Conservation (phyloP, 1,140 invertebrate genomes). For the Rhyacophila brunnea region DNA sequence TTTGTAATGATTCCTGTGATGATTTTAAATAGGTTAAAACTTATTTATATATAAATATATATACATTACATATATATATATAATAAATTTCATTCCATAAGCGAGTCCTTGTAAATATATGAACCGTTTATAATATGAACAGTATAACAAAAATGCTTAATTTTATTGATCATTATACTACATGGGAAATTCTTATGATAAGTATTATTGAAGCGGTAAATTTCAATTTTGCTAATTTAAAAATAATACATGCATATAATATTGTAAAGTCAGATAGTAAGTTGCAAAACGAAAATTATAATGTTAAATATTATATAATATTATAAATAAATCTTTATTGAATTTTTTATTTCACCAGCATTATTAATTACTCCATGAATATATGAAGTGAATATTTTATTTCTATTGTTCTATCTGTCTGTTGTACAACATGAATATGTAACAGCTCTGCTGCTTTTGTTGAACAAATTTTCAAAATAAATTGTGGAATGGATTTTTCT, state of each 20-base stretch:
- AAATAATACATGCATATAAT: too few relatives aligned
- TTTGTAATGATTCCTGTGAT: slow-evolving; percentile 29
- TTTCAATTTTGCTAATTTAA: too few relatives aligned
- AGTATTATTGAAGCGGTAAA: slow-evolving; percentile 4
- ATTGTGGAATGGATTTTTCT: background rate
- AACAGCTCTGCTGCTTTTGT: too few relatives aligned
- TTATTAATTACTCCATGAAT: too few relatives aligned
- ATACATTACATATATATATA: slow-evolving; percentile 20
- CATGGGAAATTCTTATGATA: slow-evolving; percentile 20
- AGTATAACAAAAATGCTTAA: slow-evolving; percentile 29
- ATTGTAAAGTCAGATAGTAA: too few relatives aligned
- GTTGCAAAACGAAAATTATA: too few relatives aligned
- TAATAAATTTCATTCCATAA: slow-evolving; percentile 30
- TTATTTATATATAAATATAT: slow-evolving; percentile 19
- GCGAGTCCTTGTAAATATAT: slow-evolving; percentile 30
- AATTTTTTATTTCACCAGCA: too few relatives aligned
- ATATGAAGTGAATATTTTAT: too few relatives aligned
- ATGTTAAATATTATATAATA: too few relatives aligned
- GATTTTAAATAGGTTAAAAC: slow-evolving; percentile 27
- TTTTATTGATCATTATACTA: slow-evolving; percentile 23
- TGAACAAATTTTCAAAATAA: background rate
- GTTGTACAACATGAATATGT: too few relatives aligned
- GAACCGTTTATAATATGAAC: slow-evolving; percentile 1
- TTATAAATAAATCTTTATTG: too few relatives aligned
- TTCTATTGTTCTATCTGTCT: too few relatives aligned